Evolutionary conservation across 1,140 invertebrate species (phyloP).

Genomic region (Drosophila bifasciata): DNA sequence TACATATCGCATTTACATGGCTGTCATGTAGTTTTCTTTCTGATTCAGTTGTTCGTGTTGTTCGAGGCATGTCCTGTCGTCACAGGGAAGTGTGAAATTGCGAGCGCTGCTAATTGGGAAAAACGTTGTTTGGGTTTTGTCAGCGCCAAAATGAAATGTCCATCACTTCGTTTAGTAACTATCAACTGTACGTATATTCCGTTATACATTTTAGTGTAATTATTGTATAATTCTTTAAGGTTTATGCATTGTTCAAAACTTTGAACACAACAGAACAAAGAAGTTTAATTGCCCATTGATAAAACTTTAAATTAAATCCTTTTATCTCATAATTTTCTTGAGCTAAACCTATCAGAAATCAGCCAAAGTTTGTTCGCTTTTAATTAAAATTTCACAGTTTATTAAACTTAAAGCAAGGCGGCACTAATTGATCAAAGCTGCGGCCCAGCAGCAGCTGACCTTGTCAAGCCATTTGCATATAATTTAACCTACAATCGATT

Average conservation of each 20-base stretch:
- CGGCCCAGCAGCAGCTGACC: conserved; percentile 7
- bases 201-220: too few relatives aligned
- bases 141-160: not conserved
- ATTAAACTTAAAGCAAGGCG: conserved; percentile 19
- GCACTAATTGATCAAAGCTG: conserved; percentile 28
- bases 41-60: conserved; percentile 36
- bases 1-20: conserved; percentile 53
- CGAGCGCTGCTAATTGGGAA: conserved; percentile 15
- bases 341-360: not conserved
- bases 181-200: too few relatives aligned
- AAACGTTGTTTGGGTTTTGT: conserved; percentile 4
- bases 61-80: not conserved
- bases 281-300: not conserved
- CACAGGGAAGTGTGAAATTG: conserved; percentile 1
- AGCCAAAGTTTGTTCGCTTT: conserved; percentile 6
- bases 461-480: conserved; percentile 9
- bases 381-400: conserved; percentile 32
- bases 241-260: too few relatives aligned
- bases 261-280: too few relatives aligned
- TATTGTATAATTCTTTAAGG: too few relatives aligned
- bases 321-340: not conserved
- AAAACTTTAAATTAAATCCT: not conserved
- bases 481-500: conserved; percentile 21
- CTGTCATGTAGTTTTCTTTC: conserved; percentile 35
- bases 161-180: not conserved